Evolutionary conservation across 2,797 vertebrate genomes (phyloP), one percentile per base, ranked within the genome.

Genomic region (Esox masquinongy): DNA sequence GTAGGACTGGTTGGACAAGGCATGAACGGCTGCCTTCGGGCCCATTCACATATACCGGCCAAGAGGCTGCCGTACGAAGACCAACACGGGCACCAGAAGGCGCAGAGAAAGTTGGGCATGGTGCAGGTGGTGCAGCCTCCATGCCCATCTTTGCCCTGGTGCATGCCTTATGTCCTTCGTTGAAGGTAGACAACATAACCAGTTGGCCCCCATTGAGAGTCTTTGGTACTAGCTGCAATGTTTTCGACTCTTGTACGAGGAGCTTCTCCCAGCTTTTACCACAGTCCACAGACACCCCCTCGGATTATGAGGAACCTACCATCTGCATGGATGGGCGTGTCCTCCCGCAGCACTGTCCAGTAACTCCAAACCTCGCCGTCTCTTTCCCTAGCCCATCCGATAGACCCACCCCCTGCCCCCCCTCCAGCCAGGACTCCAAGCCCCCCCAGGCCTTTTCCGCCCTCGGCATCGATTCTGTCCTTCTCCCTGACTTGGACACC

Each of bases 381-480:
- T 3, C 56, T 61, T 71, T 17, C 56, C 43, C 43, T 29, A 59
- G 24, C 22, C 24, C 56, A 47, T 14, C 36, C 74, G 29, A 70
- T 29, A 43, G 24, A 36, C 19, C 43, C 5, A 43, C 47, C 9
- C 15, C 24, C 24, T 36, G 31, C 16, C 68, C 67, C 26, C 34
- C 63, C 15, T 64, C 43, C n/a, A 72, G 78, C 49, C 74, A 79
- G 70, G 79, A 84, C 50, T 85, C 83, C 34, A 86, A 81, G 88
- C 4, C 78, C 70, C 0, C 86, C 50, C 89, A 79, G 72, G 89
- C 89, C 1, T 81, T 87, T 0, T 87, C 91, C 5, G 84, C 89
- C 0, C 11, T 88, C 63, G 86, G 81, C 73, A 91, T 92, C 16
- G 93, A 94, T 49, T 84, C 91, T 0, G 81, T 80, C 59, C 88